A percentile compares a stretch with the other conserved stretches of the same genome.
phyloP scores from a whole-genome alignment of 2,888 invertebrate genomes.

The Rutpela maculata region DNA sequence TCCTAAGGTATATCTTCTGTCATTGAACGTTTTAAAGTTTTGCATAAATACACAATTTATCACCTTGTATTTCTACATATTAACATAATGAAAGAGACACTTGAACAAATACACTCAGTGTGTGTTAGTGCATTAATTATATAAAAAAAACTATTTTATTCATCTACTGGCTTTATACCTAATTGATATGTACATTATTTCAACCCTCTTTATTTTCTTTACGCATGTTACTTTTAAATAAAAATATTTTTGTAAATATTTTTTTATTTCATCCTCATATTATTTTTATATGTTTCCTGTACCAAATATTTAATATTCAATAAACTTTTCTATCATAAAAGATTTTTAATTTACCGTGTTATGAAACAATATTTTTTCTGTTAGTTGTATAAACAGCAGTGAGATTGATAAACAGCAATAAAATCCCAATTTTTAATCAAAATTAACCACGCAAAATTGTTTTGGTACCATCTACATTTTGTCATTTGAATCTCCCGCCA shows the following conservation, averaged over 20 bases:
- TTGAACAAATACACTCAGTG: background rate
- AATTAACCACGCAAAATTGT: background rate
- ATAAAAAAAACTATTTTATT: conserved; percentile 2
- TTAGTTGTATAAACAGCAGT: background rate
- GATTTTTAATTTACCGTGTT: background rate
- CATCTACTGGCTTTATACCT: conserved; percentile 7
- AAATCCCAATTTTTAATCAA: background rate
- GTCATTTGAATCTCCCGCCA: conserved; percentile 10
- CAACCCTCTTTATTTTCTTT: background rate
- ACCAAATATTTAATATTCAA: conserved; percentile 25
- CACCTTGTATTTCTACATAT: too few species aligned
- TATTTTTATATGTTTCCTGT: conserved; percentile 33
- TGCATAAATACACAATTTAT: too few species aligned
- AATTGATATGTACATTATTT: background rate
- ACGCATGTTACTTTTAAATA: background rate
- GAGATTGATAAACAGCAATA: background rate
- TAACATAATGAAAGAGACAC: background rate
- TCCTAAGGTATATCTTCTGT: too few species aligned
- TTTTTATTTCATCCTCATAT: conserved; percentile 14
- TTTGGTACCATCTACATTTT: background rate
- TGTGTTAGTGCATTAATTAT: background rate
- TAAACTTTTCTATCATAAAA: conserved; percentile 26
- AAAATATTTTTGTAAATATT: conserved; percentile 31
- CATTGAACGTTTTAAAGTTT: too few species aligned
- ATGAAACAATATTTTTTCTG: background rate